Conservation (phyloP, 2,888 invertebrate genomes). For the Hyposoter didymator region DNA sequence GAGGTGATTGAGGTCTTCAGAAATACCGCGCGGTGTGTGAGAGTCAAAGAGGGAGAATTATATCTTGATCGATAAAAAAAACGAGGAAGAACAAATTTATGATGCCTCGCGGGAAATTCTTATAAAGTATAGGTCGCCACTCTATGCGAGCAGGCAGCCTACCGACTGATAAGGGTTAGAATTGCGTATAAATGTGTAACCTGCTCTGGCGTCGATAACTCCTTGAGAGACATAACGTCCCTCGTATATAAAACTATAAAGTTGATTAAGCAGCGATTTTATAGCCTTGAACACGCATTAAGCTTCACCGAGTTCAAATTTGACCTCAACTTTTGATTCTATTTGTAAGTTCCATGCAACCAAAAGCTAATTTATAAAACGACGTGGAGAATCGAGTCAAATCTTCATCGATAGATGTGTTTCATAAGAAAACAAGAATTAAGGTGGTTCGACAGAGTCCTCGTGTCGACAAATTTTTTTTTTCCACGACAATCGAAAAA, state of each 20-base stretch:
- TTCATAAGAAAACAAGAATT: too few relatives aligned
- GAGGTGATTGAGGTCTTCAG: slow-evolving; percentile 5
- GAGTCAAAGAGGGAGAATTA: background rate
- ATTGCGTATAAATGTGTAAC: slow-evolving; percentile 4
- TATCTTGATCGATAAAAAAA: slow-evolving; percentile 12
- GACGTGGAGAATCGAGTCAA: too few relatives aligned
- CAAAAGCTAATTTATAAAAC: too few relatives aligned
- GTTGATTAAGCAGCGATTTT: background rate
- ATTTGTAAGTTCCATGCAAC: background rate
- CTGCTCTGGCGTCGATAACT: background rate
- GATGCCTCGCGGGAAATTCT: slow-evolving; percentile 23
- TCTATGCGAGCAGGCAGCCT: background rate
- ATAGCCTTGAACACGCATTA: background rate
- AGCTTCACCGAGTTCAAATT: background rate
- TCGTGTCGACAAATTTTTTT: too few relatives aligned
- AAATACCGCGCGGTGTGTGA: background rate
- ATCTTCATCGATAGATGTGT: too few relatives aligned
- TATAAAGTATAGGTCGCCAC: background rate
- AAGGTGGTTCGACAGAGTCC: too few relatives aligned
- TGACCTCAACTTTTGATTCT: background rate
- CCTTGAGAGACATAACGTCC: background rate
- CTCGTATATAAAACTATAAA: background rate
- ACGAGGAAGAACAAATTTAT: slow-evolving; percentile 8
- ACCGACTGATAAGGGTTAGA: slow-evolving; percentile 11
- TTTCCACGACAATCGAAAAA: too few relatives aligned